A percentile compares a stretch with the other conserved stretches of the same genome.
Evolutionary conservation across 2,888 invertebrate species (phyloP).

Genomic region (Strigamia transsilvanica): DNA sequence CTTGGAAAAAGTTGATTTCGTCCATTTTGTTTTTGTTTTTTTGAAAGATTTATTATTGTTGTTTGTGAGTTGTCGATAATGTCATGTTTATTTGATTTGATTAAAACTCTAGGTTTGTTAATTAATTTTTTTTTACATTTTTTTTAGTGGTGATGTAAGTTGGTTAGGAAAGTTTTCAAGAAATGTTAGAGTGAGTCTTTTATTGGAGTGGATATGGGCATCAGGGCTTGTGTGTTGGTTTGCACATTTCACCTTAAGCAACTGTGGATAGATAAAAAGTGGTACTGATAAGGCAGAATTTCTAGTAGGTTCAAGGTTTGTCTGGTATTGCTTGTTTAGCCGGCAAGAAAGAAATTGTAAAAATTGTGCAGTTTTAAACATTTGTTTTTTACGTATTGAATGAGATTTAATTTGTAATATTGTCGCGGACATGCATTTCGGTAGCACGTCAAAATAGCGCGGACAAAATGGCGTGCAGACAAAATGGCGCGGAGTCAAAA

Average conservation of each 20-base stretch:
- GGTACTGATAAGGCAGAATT: conserved; percentile 11
- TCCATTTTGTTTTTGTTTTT: neutral
- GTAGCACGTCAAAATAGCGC: no score
- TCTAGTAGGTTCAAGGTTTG: neutral
- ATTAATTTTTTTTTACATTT: neutral
- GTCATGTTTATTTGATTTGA: neutral
- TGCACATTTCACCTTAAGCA: conserved; percentile 20
- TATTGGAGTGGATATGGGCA: neutral
- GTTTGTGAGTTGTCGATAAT: neutral
- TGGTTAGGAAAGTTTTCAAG: neutral
- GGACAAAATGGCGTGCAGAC: no score
- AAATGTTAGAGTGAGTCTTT: neutral
- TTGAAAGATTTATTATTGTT: neutral
- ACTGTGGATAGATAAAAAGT: conserved; percentile 12
- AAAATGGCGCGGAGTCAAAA: no score
- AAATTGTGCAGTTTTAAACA: neutral
- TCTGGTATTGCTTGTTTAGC: neutral
- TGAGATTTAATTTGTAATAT: no score
- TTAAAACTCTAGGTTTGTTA: neutral
- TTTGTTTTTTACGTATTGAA: no score
- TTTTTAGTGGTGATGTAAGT: no score
- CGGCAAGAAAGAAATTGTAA: neutral
- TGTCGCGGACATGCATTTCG: no score
- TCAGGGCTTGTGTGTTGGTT: neutral
- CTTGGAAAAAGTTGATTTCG: no score